Evolutionary conservation across 1,140 invertebrate species (phyloP).

Genomic region (Neodiprion pinetum): DNA sequence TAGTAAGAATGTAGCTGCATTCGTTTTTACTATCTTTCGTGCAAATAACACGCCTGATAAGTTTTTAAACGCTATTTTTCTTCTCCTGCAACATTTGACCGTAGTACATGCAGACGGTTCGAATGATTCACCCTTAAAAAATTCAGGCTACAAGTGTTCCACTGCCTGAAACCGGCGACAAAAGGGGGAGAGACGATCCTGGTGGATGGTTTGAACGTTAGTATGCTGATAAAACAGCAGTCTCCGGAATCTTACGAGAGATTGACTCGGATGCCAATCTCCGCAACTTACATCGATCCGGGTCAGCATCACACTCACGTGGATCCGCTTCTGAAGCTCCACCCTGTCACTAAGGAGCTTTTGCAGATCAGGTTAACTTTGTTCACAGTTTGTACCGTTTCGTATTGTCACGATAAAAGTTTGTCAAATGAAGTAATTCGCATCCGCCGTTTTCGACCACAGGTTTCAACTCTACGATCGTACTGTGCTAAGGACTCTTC

Average conservation of each 20-base stretch:
- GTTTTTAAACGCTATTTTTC: no score
- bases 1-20: no score
- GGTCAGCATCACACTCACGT: slow-evolving; percentile 62
- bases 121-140: no score
- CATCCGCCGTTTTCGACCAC: not conserved
- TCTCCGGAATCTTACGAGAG: slow-evolving; percentile 65
- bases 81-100: no score
- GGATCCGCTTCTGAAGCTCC: slow-evolving; percentile 63
- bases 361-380: slow-evolving; percentile 61
- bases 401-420: not conserved
- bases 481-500: slow-evolving; percentile 64
- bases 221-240: slow-evolving; percentile 61
- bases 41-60: no score
- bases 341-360: slow-evolving; percentile 60
- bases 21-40: no score
- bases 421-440: no score
- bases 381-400: no score
- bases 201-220: slow-evolving; percentile 74
- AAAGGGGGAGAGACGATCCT: slow-evolving; percentile 73
- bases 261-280: slow-evolving; percentile 63
- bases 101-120: no score
- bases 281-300: slow-evolving; percentile 71
- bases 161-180: slow-evolving; percentile 69
- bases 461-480: slow-evolving; percentile 77
- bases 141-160: slow-evolving; percentile 70